Base-by-base conservation (phyloP, 2,113 vertebrate genomes). In the Cololabis saira region DNA sequence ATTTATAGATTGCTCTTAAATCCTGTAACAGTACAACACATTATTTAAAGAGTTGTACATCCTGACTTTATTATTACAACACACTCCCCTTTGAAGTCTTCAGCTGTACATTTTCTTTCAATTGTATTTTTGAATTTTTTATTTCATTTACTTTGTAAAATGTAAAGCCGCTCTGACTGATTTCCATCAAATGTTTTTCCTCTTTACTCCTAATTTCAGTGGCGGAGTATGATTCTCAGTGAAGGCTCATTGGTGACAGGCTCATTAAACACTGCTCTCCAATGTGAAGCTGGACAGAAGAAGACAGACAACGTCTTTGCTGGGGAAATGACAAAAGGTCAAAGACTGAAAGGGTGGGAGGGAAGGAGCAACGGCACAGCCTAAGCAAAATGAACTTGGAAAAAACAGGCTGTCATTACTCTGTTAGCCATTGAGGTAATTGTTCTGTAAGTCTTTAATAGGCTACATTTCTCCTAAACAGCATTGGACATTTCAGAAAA, bases 291-390 rank as follows among this genome's bases (percentile, higher is more conserved):
- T 45, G 10, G 14, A n/a, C 44, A 19, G 42, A 30, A 21, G 37
- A 67, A 22, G 50, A 45, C 41, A 24, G 19, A 15, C 27, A 67
- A 61, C 56, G 52, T 42, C 56, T 30, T 12, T 47, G 21, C 30
- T 24, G 51, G 16, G 49, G 51, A 67, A 19, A 51, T 42, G 18
- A 11, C 16, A 21, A 78, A 53, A 77, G 69, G 64, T 82, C 41
- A 61, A 16, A 55, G 0, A 37, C 4, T 17, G 9, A 44, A 61
- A 15, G 5, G 9, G 8, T 48, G 27, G 37, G 15, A 42, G 9
- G 22, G 51, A 47, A 27, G 16, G 18, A 45, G 19, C 22, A 48
- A 48, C 21, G 19, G 48, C 24, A 21, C 45, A 22, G 55, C 60
- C 55, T 69, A 48, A 50, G 37, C 15, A 33, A 61, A 37, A 30